Percentiles rank a stretch among this genome's conserved stretches.
Evolutionary conservation across 2,113 vertebrate genomes (phyloP).

Genomic region (Sceloporus undulatus): DNA sequence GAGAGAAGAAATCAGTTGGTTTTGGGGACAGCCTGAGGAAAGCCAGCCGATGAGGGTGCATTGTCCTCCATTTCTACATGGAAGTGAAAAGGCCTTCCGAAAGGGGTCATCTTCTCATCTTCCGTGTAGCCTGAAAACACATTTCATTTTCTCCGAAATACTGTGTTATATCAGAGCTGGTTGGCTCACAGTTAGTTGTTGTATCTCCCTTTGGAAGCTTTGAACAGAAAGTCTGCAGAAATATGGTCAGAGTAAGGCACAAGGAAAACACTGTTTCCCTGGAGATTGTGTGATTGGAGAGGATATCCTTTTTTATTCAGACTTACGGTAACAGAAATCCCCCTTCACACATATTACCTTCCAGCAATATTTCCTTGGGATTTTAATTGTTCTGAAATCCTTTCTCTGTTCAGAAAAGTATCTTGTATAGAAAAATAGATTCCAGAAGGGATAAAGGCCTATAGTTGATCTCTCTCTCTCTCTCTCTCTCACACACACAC

Average conservation of each 20-base stretch:
- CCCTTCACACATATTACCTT: not conserved
- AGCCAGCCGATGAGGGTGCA: not conserved
- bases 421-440: not conserved
- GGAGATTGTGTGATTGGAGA: not conserved
- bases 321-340: fast-evolving
- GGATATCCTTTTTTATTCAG: not conserved
- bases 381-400: not conserved
- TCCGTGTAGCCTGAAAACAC: not conserved
- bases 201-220: not conserved
- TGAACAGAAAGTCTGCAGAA: slow-evolving; percentile 27
- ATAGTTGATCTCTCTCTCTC: not conserved
- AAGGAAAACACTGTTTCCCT: not conserved
- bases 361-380: not conserved
- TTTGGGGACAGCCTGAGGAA: not conserved
- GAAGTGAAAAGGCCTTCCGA: not conserved
- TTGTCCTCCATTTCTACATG: not conserved
- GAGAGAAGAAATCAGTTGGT: not conserved
- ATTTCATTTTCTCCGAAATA: not conserved
- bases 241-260: slow-evolving; percentile 42
- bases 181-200: not conserved
- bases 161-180: slow-evolving; percentile 1
- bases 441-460: not conserved
- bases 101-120: not conserved
- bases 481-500: not conserved
- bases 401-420: slow-evolving; percentile 13